Evolutionary conservation across 2,888 invertebrate species (phyloP).

Genomic region (Gymnocheta viridis): DNA sequence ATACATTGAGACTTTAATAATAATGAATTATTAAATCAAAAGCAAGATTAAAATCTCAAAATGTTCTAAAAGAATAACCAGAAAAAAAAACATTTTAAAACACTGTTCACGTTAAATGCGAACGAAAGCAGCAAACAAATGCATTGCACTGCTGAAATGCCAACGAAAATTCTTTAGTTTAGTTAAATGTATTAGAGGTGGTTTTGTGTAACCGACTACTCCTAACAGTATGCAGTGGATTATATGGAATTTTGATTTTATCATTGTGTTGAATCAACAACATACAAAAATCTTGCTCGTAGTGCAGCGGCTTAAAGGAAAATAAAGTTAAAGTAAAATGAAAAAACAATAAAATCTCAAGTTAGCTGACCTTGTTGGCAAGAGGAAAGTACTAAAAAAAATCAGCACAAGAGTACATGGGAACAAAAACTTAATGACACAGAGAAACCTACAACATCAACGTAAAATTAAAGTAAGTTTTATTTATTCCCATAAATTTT

Average conservation of each 20-base stretch:
- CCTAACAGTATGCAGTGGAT: conserved; percentile 43
- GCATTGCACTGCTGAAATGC: conserved; percentile 11
- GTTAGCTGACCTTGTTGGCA: background rate
- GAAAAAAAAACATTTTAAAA: background rate
- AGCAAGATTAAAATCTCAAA: conserved; percentile 36
- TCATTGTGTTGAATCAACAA: background rate
- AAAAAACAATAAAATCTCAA: background rate
- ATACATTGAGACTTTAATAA: conserved; percentile 42
- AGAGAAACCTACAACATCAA: background rate
- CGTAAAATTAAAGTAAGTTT: background rate
- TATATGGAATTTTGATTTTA: conserved; percentile 11
- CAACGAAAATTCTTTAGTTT: conserved; percentile 13
- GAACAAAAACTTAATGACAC: background rate
- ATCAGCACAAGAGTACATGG: background rate
- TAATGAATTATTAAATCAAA: conserved; percentile 55
- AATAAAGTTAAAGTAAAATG: background rate
- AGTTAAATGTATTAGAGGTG: background rate
- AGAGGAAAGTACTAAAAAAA: background rate
- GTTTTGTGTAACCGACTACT: background rate
- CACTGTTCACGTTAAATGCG: background rate
- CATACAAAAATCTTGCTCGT: background rate
- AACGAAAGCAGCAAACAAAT: background rate
- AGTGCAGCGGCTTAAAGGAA: background rate
- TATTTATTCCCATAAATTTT: background rate
- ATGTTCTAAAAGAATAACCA: conserved; percentile 1